Conservation (phyloP, 1,140 invertebrate species). For the Piezodorus guildinii region DNA sequence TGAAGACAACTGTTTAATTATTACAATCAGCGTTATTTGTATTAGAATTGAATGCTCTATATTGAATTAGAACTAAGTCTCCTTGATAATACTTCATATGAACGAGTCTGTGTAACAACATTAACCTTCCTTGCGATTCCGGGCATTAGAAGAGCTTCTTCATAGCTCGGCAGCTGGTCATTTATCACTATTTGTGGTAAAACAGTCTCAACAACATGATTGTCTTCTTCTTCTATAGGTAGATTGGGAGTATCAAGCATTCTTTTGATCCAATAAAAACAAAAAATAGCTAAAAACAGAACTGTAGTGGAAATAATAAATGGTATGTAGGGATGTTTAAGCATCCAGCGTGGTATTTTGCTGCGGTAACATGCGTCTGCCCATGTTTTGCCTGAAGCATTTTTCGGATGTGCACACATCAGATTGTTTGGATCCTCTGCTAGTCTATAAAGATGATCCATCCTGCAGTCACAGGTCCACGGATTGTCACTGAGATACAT, state of each 20-base stretch:
- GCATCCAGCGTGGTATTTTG: neutral
- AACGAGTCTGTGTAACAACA: slow-evolving; percentile 2
- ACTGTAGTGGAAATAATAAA: neutral
- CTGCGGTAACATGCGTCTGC: neutral
- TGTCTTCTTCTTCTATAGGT: neutral
- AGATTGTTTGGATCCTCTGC: neutral
- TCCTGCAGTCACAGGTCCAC: slow-evolving; percentile 1
- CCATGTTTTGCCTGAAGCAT: neutral
- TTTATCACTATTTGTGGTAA: neutral
- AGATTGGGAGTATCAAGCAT: neutral
- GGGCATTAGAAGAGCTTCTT: slow-evolving; percentile 9
- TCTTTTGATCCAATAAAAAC: neutral
- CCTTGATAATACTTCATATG: slow-evolving; percentile 6
- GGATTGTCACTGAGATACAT: neutral
- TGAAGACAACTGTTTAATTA: too few relatives aligned
- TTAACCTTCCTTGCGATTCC: neutral
- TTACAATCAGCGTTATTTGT: too few relatives aligned
- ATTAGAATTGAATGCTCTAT: neutral
- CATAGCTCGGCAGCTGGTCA: neutral
- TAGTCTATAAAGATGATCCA: neutral
- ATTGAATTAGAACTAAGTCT: slow-evolving; percentile 11
- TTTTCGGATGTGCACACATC: neutral
- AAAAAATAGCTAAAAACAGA: neutral
- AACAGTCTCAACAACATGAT: neutral
- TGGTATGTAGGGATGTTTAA: neutral